Evolutionary conservation across 1,140 invertebrate species (phyloP).

Genomic region (Drosophila seguyi): DNA sequence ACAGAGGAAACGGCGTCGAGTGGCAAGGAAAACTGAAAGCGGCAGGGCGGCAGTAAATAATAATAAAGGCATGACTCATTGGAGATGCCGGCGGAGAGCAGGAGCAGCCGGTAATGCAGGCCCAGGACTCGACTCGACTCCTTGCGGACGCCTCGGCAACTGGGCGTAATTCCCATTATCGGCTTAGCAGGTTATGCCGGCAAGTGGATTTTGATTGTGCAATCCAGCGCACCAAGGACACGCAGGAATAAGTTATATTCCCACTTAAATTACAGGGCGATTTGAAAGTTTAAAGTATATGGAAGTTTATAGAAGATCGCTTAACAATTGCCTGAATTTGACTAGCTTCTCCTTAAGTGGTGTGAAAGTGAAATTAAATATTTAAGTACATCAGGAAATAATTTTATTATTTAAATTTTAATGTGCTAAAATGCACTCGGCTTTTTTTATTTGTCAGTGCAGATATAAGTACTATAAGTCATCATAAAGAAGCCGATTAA

Average conservation of each 20-base stretch:
- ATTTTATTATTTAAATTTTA: too few species aligned
- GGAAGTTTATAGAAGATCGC: too few species aligned
- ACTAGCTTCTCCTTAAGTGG: too few species aligned
- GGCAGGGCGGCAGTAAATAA: constrained; percentile 58
- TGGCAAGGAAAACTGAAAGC: constrained; percentile 26
- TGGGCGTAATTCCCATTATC: constrained; percentile 62
- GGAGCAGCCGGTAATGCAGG: constrained; percentile 12
- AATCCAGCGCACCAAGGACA: constrained; percentile 10
- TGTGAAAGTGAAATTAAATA: too few species aligned
- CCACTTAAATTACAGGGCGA: background rate
- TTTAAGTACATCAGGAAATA: too few species aligned
- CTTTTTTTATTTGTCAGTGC: constrained; percentile 1
- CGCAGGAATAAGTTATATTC: background rate
- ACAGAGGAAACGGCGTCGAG: constrained; percentile 18
- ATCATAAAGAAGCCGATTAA: background rate
- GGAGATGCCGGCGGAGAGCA: constrained; percentile 21
- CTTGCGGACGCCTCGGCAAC: background rate
- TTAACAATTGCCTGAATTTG: too few species aligned
- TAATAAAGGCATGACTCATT: constrained; percentile 74
- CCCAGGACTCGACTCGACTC: constrained; percentile 8
- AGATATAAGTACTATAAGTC: background rate
- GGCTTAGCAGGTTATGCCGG: constrained; percentile 46
- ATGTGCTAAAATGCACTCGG: too few species aligned
- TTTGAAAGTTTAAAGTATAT: background rate
- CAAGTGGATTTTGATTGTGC: constrained; percentile 66